phyloP scores from a whole-genome alignment of 2,797 vertebrate species.

The Steatocranus sp. region DNA sequence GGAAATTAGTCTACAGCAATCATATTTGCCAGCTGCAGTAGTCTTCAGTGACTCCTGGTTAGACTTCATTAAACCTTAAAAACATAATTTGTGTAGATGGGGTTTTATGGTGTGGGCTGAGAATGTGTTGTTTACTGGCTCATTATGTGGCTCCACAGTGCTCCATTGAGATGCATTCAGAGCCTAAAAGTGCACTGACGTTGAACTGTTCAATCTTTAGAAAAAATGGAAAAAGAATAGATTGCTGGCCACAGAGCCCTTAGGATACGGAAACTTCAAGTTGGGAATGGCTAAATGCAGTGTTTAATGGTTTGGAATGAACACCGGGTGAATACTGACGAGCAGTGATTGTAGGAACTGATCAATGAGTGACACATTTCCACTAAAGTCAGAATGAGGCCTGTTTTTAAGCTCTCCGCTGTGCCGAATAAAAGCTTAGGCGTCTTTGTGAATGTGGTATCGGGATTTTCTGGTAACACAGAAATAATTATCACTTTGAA shows the following conservation, averaged over 20 bases:
- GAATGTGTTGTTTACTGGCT: neutral
- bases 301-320: constrained; percentile 66
- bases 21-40: neutral
- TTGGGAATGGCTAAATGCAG: constrained; percentile 34
- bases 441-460: neutral
- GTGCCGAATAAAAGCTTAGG: neutral
- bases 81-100: neutral
- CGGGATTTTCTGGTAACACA: neutral
- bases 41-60: neutral
- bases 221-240: constrained; percentile 34
- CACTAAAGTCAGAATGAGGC: constrained; percentile 1
- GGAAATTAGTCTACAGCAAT: neutral
- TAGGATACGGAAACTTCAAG: constrained; percentile 47
- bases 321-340: constrained; percentile 45
- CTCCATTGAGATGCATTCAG: neutral
- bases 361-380: constrained; percentile 43
- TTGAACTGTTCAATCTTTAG: neutral
- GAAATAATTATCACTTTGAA: neutral
- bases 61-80: neutral
- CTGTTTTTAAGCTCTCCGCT: neutral
- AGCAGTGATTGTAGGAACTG: constrained; percentile 25
- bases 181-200: neutral
- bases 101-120: neutral
- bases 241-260: constrained; percentile 14
- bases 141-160: neutral